Evolutionary conservation across 1,140 invertebrate genomes (phyloP).

Genomic region (Globodera ellingtonae): DNA sequence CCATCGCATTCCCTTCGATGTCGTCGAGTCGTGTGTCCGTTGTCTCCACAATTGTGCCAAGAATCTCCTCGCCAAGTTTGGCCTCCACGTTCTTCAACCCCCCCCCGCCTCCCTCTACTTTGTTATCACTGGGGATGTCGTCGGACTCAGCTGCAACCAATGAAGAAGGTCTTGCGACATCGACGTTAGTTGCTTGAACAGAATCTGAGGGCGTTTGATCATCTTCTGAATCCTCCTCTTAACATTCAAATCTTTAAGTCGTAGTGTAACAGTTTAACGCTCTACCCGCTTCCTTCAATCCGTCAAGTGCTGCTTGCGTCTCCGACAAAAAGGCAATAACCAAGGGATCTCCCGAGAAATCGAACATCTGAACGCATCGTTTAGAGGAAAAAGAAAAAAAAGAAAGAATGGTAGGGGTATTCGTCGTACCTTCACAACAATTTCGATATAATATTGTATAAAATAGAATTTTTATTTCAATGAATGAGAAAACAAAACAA

Average conservation of each 20-base stretch:
- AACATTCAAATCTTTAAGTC: too few relatives aligned
- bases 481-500: too few relatives aligned
- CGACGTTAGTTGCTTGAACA: background rate
- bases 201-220: background rate
- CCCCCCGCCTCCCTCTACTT: background rate
- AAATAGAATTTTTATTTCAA: background rate
- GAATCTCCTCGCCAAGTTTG: constrained; percentile 36
- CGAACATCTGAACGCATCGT: background rate
- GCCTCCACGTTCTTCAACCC: constrained; percentile 29
- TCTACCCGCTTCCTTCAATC: background rate
- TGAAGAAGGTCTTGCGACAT: background rate
- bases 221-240: too few relatives aligned
- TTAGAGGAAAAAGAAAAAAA: background rate
- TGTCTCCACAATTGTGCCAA: constrained; percentile 33
- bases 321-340: background rate
- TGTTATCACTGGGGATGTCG: background rate
- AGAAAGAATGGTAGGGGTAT: background rate
- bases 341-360: constrained; percentile 9
- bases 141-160: background rate
- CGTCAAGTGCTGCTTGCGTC: background rate
- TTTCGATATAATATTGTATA: background rate
- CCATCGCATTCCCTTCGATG: constrained; percentile 37
- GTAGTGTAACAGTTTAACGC: background rate
- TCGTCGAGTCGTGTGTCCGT: constrained; percentile 32
- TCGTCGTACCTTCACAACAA: background rate